Evolutionary conservation across 2,113 vertebrate genomes (phyloP), one percentile per base, ranked within the genome.

Genomic region (Alligator mississippiensis): DNA sequence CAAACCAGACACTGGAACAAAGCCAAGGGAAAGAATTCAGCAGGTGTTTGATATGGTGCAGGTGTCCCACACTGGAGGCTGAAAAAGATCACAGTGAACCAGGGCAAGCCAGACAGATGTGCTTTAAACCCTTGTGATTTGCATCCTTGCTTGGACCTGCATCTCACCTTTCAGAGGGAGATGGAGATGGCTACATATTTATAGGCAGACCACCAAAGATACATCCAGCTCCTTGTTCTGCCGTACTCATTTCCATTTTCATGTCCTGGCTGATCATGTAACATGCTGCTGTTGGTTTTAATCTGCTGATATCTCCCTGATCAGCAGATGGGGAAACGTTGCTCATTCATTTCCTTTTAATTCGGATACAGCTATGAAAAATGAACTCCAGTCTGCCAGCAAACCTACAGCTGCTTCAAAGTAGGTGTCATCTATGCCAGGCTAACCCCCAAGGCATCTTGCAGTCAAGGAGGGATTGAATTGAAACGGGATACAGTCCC

Each of bases 221-320:
- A 85, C 2, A 3, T 19, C 38, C 19, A 0, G 1, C 62, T n/a
- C 34, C 3, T 8, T 12, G 0, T 34, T 38, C 82, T 89, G 87
- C 89, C 82, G n/a, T 25, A 0, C 80, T 95, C 85, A 89, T 96
- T 95, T 95, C 92, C 93, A 91, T 96, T 92, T 95, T 96, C 93
- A 95, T 38, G 55, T 63, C 63, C 0, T 0, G 74, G 82, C 90
- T 8, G 91, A 91, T 90, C 87, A 16, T 0, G 72, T 91, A 87
- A 81, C 59, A 0, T 30, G n/a, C 89, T 0, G 2, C 66, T 68
- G n/a, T 75, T 89, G 70, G 79, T 79, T 82, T 38, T 84, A 76
- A 90, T 58, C 90, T 87, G 81, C 93, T 28, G 82, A 82, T 70
- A 3, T 61, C 82, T 88, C 79, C 76, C 64, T 85, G 62, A 60